Evolutionary conservation across 1,140 invertebrate species (phyloP), one percentile per base, ranked within the genome.

Genomic region (Brachionus rubens): DNA sequence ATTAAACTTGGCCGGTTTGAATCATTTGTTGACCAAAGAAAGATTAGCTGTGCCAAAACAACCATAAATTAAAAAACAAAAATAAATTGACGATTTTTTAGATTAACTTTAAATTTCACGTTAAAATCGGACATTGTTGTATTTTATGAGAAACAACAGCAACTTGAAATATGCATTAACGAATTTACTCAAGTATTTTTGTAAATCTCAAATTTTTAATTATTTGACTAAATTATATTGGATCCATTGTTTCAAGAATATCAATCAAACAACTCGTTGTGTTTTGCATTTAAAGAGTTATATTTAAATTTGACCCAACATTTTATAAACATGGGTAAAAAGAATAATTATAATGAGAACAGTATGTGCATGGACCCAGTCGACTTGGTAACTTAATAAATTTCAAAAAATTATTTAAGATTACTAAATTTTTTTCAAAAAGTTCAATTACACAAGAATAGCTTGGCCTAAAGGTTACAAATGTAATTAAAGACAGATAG

Each of bases 361-460:
- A 54, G 40, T 36, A 48, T 72, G 46, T 72, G 68, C 68, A 72
- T 72, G 68, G 68, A 72, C 16, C 43, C 50, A 19, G 68, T 72
- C 21, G 68, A 72, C 26, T 41, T 72, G 14, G 68, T 72, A 24
- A 50, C n/a, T n/a, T n/a, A n/a, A n/a, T n/a, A 24, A 26, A n/a
- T n/a, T n/a, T n/a, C n/a, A n/a, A n/a, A n/a, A n/a, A n/a, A n/a
- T n/a, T n/a, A n/a, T n/a, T n/a, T n/a, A n/a, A n/a, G n/a, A n/a
- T n/a, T n/a, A n/a, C n/a, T n/a, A n/a, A n/a, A n/a, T n/a, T n/a
- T n/a, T n/a, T n/a, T n/a, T n/a, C n/a, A n/a, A n/a, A n/a, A 46
- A 72, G 68, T 72, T 72, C 41, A 72, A 72, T 72, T 72, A 72
- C 21, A 72, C 68, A 12, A 33, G 68, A 54, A 52, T 72, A 50